These are phyloP conservation scores for Fragum fragum DNA, from an alignment of 2,888 invertebrate genomes.

Conservation along the genomic window DNA sequence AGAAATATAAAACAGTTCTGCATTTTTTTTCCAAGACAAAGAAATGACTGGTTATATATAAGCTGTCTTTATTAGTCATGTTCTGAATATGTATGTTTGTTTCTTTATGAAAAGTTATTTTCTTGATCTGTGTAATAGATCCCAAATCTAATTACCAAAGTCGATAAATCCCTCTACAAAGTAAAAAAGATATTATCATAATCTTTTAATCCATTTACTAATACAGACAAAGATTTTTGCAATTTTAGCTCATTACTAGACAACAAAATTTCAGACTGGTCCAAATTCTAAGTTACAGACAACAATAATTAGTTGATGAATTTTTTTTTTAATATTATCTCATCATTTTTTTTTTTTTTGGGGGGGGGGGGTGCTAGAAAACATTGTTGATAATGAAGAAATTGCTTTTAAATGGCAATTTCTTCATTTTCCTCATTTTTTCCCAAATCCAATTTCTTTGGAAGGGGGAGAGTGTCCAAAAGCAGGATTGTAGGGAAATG, in stretches of 20 bases:
- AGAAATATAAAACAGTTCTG: no score
- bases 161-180: slow-evolving; percentile 2
- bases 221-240: slow-evolving; percentile 9
- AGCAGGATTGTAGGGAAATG: no score
- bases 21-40: no score
- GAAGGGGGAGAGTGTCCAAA: no score
- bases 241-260: no score
- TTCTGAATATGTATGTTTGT: slow-evolving; percentile 1
- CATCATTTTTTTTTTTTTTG: no score
- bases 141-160: slow-evolving; percentile 17
- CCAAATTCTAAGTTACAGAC: no score
- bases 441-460: no score
- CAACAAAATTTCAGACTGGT: no score
- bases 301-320: no score
- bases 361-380: not conserved
- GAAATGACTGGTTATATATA: not conserved
- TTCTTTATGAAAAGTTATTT: slow-evolving; percentile 9
- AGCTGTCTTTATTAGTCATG: not conserved
- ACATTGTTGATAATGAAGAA: slow-evolving; percentile 7
- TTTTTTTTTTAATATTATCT: no score
- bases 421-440: slow-evolving; percentile 6
- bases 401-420: not conserved
- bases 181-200: slow-evolving; percentile 21
- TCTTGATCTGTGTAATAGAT: not conserved
- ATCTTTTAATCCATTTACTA: slow-evolving; percentile 48